phyloP scores from a whole-genome alignment of 1,140 invertebrate genomes.

The Physella acuta region DNA sequence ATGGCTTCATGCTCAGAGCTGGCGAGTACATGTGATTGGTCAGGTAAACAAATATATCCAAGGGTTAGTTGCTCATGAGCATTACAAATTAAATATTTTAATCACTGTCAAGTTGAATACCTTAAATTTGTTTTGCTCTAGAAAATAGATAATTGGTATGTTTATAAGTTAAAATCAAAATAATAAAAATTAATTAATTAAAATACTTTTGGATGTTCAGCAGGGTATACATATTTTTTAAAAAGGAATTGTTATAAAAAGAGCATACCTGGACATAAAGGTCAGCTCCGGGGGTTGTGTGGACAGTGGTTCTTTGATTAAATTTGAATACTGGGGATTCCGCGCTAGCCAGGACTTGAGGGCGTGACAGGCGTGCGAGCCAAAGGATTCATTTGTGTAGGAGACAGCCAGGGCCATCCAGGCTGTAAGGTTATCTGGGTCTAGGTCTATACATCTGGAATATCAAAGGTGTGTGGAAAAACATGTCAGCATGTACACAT shows the following conservation, averaged over 20 bases:
- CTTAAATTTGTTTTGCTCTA: too few species aligned
- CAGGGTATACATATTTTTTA: too few species aligned
- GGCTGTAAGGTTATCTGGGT: conserved; percentile 79
- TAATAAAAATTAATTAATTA: too few species aligned
- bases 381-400: conserved; percentile 87
- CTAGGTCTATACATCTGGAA: conserved; percentile 70
- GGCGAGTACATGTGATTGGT: too few species aligned
- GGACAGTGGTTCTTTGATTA: conserved; percentile 61
- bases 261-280: conserved; percentile 44
- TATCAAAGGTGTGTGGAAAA: too few species aligned
- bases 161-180: too few species aligned
- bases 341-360: conserved; percentile 77
- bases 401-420: conserved; percentile 89
- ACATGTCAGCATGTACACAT: background rate
- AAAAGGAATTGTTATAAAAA: too few species aligned
- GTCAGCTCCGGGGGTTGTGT: conserved; percentile 43
- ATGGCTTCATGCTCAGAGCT: conserved; percentile 65
- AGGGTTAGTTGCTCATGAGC: too few species aligned
- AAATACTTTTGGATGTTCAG: too few species aligned
- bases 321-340: conserved; percentile 80
- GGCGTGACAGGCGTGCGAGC: conserved; percentile 64
- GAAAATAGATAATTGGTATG: too few species aligned
- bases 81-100: background rate
- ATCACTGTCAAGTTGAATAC: too few species aligned
- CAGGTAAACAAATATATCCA: too few species aligned